A percentile compares a stretch with the other conserved stretches of the same genome.
Conservation (phyloP, 2,888 invertebrate species). For the Caenorhabditis becei region DNA sequence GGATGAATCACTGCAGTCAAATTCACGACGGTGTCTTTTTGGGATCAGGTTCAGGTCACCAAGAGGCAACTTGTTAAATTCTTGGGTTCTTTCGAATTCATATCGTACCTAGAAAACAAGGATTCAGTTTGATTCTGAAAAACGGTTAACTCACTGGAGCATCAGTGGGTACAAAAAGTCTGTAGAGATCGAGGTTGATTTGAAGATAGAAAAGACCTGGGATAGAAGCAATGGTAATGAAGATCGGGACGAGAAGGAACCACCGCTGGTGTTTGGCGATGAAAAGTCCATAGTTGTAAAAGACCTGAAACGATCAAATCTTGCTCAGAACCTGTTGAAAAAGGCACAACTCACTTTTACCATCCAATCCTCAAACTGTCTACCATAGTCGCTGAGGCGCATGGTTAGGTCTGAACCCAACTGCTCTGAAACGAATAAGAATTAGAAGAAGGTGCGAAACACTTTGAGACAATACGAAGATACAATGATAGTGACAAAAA, state of each 20-base stretch:
- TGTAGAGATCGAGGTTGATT: constrained; percentile 80
- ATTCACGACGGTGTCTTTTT: constrained; percentile 47
- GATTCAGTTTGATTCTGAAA: not conserved
- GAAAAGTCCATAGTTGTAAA: constrained; percentile 77
- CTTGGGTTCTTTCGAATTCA: constrained; percentile 72
- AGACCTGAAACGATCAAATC: constrained; percentile 40
- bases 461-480: not conserved
- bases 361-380: constrained; percentile 70
- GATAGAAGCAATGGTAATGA: constrained; percentile 71
- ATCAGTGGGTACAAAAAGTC: constrained; percentile 80
- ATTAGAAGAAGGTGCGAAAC: not conserved
- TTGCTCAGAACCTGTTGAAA: not conserved
- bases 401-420: constrained; percentile 55
- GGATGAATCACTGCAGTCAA: constrained; percentile 31
- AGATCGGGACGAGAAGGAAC: constrained; percentile 64
- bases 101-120: constrained; percentile 59
- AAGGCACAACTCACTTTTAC: constrained; percentile 52
- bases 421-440: constrained; percentile 29
- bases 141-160: constrained; percentile 74
- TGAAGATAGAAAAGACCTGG: constrained; percentile 77
- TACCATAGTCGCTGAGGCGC: constrained; percentile 64
- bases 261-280: constrained; percentile 77
- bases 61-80: constrained; percentile 74
- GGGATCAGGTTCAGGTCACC: constrained; percentile 69
- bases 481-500: constrained; percentile 11